Conservation (phyloP, 2,888 invertebrate genomes). For the Imbricaverruca yamaguchii region DNA sequence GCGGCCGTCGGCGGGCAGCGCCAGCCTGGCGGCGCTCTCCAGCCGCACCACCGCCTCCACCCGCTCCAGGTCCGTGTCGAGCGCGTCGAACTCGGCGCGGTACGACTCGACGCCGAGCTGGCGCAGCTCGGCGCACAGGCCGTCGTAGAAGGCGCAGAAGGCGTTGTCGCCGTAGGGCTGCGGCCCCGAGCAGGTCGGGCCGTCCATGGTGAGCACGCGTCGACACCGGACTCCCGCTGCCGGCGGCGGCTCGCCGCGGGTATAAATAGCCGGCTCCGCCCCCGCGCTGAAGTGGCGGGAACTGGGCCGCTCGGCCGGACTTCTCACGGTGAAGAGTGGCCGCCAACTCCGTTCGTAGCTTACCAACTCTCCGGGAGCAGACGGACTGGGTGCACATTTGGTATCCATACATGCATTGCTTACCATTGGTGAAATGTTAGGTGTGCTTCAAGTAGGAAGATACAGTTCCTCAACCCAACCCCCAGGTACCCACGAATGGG, state of each 20-base stretch:
- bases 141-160: constrained; percentile 8
- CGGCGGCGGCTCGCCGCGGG: neutral
- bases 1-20: neutral
- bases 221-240: neutral
- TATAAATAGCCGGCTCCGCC: neutral
- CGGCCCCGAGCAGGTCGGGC: neutral
- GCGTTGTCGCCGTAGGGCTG: neutral
- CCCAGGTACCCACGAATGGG: too few species aligned
- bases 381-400: too few species aligned
- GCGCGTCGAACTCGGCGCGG: constrained; percentile 21
- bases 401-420: too few species aligned
- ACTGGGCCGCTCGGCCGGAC: too few species aligned
- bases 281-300: neutral
- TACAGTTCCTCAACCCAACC: too few species aligned
- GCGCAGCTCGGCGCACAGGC: neutral
- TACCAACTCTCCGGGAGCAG: too few species aligned
- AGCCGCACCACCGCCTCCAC: neutral
- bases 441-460: too few species aligned
- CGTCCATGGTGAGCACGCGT: constrained; percentile 1
- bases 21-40: neutral
- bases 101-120: neutral
- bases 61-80: constrained; percentile 4
- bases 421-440: too few species aligned
- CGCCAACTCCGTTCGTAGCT: too few species aligned
- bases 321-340: too few species aligned